Evolutionary conservation across 23 tunicate genomes (phyloP).

Genomic region (Trididemnum miniatum): DNA sequence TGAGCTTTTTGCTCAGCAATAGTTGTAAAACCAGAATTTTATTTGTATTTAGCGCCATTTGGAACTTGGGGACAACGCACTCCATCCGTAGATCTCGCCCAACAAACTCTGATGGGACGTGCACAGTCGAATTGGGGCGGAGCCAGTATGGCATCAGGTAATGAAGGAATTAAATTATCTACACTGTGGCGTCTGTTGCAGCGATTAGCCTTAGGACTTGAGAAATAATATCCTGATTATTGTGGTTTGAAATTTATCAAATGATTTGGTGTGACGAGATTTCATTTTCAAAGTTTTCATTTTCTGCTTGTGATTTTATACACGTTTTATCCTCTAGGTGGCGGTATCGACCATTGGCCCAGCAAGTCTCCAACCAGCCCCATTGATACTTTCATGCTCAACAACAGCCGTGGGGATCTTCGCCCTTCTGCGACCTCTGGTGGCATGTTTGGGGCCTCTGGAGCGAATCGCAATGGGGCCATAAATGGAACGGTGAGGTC

Average conservation of each 20-base stretch:
- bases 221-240: too few relatives aligned
- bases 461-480: conserved; percentile 16
- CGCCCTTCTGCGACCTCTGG: neutral
- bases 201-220: too few relatives aligned
- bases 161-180: too few relatives aligned
- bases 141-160: too few relatives aligned
- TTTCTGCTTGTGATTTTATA: too few relatives aligned
- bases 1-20: neutral
- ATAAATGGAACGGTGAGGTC: conserved; percentile 21
- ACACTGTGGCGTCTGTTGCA: too few relatives aligned
- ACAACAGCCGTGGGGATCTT: conserved; percentile 17
- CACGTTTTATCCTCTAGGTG: too few relatives aligned
- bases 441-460: conserved; percentile 27
- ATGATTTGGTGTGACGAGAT: too few relatives aligned
- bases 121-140: neutral
- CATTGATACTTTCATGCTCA: conserved; percentile 29
- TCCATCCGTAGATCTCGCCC: conserved; percentile 5
- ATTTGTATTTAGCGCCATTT: too few relatives aligned
- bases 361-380: conserved; percentile 51
- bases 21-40: too few relatives aligned
- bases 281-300: too few relatives aligned
- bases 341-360: conserved; percentile 52
- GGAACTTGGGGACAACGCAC: conserved; percentile 44
- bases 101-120: conserved; percentile 26
- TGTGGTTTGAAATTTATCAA: too few relatives aligned